phyloP scores from a whole-genome alignment of 2,113 vertebrate species.

The Varanus salvator region DNA sequence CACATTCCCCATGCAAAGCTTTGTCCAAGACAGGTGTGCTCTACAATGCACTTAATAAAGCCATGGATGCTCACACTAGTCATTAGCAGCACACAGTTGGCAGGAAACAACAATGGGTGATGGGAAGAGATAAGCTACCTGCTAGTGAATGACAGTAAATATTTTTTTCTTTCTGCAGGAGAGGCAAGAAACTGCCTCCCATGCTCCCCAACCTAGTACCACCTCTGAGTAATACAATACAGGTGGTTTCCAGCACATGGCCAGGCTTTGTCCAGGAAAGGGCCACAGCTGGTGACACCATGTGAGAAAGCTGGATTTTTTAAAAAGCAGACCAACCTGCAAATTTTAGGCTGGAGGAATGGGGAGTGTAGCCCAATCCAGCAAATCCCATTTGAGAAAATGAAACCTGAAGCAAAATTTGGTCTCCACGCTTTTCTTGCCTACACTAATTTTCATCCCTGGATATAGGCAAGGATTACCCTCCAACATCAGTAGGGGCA shows the following conservation, averaged over 20 bases:
- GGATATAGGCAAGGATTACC: neutral
- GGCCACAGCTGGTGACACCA: neutral
- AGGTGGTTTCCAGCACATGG: neutral
- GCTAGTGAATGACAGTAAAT: no score
- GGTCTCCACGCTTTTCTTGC: neutral
- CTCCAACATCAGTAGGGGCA: neutral
- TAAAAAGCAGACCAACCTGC: no score
- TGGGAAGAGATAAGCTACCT: no score
- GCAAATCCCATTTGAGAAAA: neutral
- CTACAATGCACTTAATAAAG: no score
- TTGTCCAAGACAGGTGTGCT: no score
- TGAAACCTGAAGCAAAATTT: neutral
- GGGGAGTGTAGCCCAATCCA: neutral
- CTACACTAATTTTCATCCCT: neutral
- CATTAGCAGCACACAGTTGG: no score
- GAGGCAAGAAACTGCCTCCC: no score
- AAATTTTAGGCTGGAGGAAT: neutral
- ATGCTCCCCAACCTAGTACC: no score
- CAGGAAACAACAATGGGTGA: no score
- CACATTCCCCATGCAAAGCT: no score
- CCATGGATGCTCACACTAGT: no score
- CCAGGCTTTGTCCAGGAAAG: neutral
- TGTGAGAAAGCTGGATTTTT: neutral
- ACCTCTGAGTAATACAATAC: neutral
- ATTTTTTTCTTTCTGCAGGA: no score